Conservation (phyloP, 2,113 vertebrate species). For the Oenanthe oenanthe region DNA sequence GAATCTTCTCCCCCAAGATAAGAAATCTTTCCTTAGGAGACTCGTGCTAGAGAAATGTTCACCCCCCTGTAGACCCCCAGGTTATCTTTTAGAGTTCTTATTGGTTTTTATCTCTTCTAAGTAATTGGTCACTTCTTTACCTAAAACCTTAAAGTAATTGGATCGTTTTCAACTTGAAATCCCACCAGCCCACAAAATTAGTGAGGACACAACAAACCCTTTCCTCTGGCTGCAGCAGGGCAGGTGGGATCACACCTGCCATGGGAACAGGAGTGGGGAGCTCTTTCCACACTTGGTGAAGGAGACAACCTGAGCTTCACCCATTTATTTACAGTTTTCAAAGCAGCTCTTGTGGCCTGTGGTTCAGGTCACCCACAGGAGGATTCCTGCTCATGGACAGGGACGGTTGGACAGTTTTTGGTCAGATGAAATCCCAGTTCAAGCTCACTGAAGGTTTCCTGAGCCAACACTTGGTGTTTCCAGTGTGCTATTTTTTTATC, state of each 20-base stretch:
- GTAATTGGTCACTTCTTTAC: too few relatives aligned
- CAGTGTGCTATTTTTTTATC: rapidly evolving
- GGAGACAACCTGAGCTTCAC: not conserved
- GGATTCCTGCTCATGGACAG: not conserved
- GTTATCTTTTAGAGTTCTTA: too few relatives aligned
- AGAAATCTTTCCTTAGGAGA: too few relatives aligned
- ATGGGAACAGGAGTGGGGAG: not conserved
- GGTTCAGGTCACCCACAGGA: not conserved
- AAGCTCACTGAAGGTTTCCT: not conserved
- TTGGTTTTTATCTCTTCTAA: too few relatives aligned
- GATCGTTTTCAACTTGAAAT: too few relatives aligned
- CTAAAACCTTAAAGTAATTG: too few relatives aligned
- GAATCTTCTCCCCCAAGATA: too few relatives aligned
- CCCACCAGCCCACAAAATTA: rapidly evolving
- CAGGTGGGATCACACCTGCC: not conserved
- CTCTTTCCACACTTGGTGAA: not conserved
- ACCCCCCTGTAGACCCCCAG: too few relatives aligned
- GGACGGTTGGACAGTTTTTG: not conserved
- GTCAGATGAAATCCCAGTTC: not conserved
- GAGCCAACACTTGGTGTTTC: rapidly evolving
- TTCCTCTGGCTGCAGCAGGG: not conserved
- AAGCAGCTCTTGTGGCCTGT: not conserved
- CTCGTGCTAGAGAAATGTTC: too few relatives aligned
- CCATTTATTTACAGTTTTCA: not conserved
- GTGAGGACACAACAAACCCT: not conserved